Evolutionary conservation across 2,888 invertebrate genomes (phyloP).

Genomic region (Hirtodrosophila alboralis): DNA sequence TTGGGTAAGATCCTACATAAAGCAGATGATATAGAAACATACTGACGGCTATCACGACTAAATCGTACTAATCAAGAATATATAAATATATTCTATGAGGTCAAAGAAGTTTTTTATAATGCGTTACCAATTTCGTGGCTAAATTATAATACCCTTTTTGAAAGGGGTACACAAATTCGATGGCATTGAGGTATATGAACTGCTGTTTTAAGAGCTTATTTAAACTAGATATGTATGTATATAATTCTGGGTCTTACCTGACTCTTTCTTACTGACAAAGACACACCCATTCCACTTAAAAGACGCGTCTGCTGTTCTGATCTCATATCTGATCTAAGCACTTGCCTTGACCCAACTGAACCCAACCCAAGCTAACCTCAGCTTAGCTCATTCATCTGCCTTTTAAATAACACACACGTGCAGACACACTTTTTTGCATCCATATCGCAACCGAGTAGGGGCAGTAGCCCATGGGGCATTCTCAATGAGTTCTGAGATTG

Average conservation of each 20-base stretch:
- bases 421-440: conserved; percentile 47
- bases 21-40: too few relatives aligned
- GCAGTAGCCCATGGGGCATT: conserved; percentile 25
- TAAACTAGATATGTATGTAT: conserved; percentile 1
- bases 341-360: conserved; percentile 55
- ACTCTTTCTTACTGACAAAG: conserved; percentile 19
- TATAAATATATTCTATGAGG: too few relatives aligned
- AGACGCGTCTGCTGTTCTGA: conserved; percentile 33
- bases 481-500: conserved; percentile 24
- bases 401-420: too few relatives aligned
- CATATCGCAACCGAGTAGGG: conserved; percentile 26
- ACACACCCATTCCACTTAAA: conserved; percentile 36
- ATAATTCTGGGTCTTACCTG: conserved; percentile 43
- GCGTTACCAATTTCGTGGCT: too few relatives aligned
- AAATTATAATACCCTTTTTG: too few relatives aligned
- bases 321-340: conserved; percentile 42
- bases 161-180: too few relatives aligned
- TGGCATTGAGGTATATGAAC: too few relatives aligned
- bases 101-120: too few relatives aligned
- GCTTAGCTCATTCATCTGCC: conserved; percentile 18
- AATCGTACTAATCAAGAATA: too few relatives aligned
- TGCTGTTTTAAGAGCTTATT: conserved; percentile 1
- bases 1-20: too few relatives aligned
- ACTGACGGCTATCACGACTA: too few relatives aligned
- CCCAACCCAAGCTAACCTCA: conserved; percentile 24